These are phyloP conservation scores for Lepidochrysops patricia DNA, from an alignment of 2,888 invertebrate species.

Conservation along the genomic window DNA sequence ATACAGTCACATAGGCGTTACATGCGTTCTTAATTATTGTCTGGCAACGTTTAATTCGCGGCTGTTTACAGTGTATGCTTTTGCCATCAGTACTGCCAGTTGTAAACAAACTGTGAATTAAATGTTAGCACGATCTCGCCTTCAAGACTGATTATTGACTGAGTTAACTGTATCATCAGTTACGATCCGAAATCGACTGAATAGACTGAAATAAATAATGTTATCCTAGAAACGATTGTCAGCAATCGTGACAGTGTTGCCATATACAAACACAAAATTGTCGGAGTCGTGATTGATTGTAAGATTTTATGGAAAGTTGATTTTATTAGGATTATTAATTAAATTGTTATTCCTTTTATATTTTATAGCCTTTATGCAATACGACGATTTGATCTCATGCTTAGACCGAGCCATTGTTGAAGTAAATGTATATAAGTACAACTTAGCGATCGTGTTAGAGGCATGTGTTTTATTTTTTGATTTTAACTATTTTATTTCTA, in stretches of 20 bases:
- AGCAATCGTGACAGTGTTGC: conserved; percentile 16
- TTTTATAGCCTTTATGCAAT: conserved; percentile 62
- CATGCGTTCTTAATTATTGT: not conserved
- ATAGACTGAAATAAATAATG: conserved; percentile 22
- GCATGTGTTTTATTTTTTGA: conserved; percentile 71
- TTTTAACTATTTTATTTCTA: conserved; percentile 45
- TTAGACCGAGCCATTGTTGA: conserved; percentile 55
- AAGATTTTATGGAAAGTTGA: conserved; percentile 29
- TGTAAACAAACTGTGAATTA: conserved; percentile 20
- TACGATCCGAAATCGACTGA: conserved; percentile 21
- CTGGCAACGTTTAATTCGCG: not conserved
- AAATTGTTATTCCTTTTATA: conserved; percentile 37
- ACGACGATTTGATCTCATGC: conserved; percentile 58
- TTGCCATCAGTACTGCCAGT: not conserved
- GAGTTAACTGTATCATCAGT: conserved; percentile 19
- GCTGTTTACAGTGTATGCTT: not conserved
- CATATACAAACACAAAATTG: conserved; percentile 8
- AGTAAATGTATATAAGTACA: conserved; percentile 50
- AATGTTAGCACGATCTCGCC: conserved; percentile 16
- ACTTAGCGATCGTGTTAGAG: conserved; percentile 31
- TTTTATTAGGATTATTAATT: conserved; percentile 45
- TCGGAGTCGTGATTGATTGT: conserved; percentile 21
- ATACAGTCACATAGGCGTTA: conserved; percentile 7
- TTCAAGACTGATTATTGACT: conserved; percentile 25
- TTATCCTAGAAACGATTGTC: conserved; percentile 10